Evolutionary conservation across 2,888 invertebrate genomes (phyloP).

Genomic region (Netelia fuscicornis): DNA sequence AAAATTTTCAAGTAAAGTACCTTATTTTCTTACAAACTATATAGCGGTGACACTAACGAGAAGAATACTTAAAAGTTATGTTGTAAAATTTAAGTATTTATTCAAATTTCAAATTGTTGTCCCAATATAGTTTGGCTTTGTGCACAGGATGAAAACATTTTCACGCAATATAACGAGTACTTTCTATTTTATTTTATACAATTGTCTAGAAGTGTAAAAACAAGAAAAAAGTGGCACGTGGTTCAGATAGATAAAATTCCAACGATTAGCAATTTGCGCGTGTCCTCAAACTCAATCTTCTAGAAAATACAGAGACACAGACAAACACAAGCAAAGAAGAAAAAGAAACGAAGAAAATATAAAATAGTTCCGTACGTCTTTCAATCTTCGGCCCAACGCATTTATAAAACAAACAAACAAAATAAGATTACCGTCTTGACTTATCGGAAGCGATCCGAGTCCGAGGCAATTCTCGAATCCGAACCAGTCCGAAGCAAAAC

Average conservation of each 20-base stretch:
- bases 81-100: slow-evolving; percentile 79
- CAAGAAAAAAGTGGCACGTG: neutral
- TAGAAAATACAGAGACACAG: no score
- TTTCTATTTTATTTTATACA: slow-evolving; percentile 40
- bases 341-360: slow-evolving; percentile 20
- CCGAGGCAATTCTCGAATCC: slow-evolving; percentile 58
- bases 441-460: slow-evolving; percentile 30
- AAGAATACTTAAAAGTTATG: slow-evolving; percentile 79
- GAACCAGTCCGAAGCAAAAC: slow-evolving; percentile 68
- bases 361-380: slow-evolving; percentile 19
- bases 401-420: slow-evolving; percentile 40
- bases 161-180: no score
- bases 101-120: slow-evolving; percentile 76
- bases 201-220: slow-evolving; percentile 40
- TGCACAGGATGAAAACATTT: slow-evolving; percentile 24
- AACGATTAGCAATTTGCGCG: neutral
- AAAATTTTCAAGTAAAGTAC: slow-evolving; percentile 82
- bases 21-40: slow-evolving; percentile 84
- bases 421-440: slow-evolving; percentile 1
- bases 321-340: neutral
- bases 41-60: slow-evolving; percentile 78
- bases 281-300: slow-evolving; percentile 1
- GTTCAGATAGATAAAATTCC: slow-evolving; percentile 10
- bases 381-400: slow-evolving; percentile 58
- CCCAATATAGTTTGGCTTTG: slow-evolving; percentile 79